Base-by-base conservation (phyloP, 2,113 vertebrate species). In the Epinephelus moara region DNA sequence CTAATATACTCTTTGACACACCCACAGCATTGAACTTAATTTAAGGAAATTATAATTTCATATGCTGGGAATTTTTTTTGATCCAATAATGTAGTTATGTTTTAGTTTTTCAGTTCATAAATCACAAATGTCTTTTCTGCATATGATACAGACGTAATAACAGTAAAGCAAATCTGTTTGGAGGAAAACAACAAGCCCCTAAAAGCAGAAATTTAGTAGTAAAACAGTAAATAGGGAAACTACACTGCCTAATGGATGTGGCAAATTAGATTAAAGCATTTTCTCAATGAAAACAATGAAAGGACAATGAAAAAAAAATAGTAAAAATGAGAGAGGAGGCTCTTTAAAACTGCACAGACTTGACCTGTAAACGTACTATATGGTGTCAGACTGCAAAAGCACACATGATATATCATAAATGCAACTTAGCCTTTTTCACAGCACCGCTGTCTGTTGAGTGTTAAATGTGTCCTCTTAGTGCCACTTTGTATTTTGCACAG, bases 401-500 rank as follows among this genome's bases (percentile, higher is more conserved):
- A 66, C 25, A 49, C 15, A 23, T 13, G 1, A 8, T 21, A 14
- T 5, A 49, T 37, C 4, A 49, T 17, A 33, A 53, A 42, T 42
- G 30, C 14, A 12, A 23, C 10, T 42, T n/a, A 47, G 7, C 23
- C 11, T 25, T 37, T 55, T 27, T 70, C 15, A 37, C 15, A 55
- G 21, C 17, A 67, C 11, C 21, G 40, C 18, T 33, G 53, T 73
- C 49, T 25, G 53, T 37, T 55, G 23, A 49, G 52, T 21, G 61
- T 17, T 61, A 70, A 70, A 72, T 66, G 49, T 70, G 70, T 85
- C 62, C 40, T 71, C 47, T 67, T 57, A 5, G 25, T 76, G 56
- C 12, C 78, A 27, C 79, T 76, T 69, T 77, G 53, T 61, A 49
- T 81, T 81, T 59, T 15, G 10, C 6, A 67, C 77, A 55, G 78